Evolutionary conservation across 1,140 invertebrate genomes (phyloP), one percentile per base, ranked within the genome.

Genomic region (Zaprionus tsacasi): DNA sequence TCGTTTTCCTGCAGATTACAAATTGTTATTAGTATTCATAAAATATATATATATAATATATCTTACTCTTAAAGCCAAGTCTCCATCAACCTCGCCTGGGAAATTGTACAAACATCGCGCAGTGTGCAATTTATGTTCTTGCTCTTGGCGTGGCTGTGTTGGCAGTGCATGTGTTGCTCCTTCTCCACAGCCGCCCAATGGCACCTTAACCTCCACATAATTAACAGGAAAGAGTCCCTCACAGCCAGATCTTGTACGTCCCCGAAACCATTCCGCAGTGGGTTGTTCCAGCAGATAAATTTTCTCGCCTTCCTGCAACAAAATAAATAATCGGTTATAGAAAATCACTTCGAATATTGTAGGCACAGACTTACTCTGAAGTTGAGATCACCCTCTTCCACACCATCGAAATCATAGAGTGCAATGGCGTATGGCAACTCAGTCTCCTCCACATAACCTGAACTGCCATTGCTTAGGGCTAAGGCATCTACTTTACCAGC

Each of bases 221-320:
- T 95, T 96, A 17, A 93, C 92, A 1, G 97, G 97, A 93, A 98
- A 98, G 65, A 98, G 95, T 55, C 97, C 97, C 90, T 96, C 95
- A 57, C 93, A 93, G 17, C 95, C 95, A 50, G 85, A 92, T 35
- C 93, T 93, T 81, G 95, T 93, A 78, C 93, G 94, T 3, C 97
- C 97, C 68, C 94, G 95, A 67, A 96, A 89, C 97, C 97, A 98
- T 70, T 97, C 96, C n/a, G 95, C 94, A 82, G 97, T 96, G 7
- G 97, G 93, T 74, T 94, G 93, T 73, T 94, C 94, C 56, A 95
- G 82, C 67, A 98, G 93, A 68, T 95, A 93, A 45, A 98, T 95
- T 71, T 95, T 93, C 79, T 97, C 95, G 73, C 94, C 94, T 45
- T 93, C 94, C 96, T 97, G 63, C 11, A 93, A 10, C 27, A 70